A percentile compares a stretch with the other conserved stretches of the same genome.
Conservation (phyloP, 2,113 vertebrate genomes). For the Brachyhypopomus gauderio region DNA sequence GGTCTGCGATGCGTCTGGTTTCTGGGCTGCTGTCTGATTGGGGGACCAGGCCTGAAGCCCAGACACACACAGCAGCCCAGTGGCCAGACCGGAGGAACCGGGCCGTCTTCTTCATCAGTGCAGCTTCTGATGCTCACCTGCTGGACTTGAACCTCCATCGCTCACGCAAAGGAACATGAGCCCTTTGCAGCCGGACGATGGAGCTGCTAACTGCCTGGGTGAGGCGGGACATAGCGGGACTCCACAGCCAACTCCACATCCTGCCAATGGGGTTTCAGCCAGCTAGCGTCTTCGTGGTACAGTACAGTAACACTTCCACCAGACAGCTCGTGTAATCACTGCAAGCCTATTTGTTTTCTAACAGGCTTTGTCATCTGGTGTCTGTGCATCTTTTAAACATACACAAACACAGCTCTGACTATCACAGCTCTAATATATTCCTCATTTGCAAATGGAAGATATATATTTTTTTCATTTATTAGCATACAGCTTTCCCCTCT, state of each 20-base stretch:
- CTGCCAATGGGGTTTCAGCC: background rate
- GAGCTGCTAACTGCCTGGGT: slow-evolving; percentile 2
- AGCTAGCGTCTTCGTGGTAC: background rate
- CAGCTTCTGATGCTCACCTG: slow-evolving; percentile 38
- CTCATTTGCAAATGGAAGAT: no score
- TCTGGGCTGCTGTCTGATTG: slow-evolving; percentile 59
- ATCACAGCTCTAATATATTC: no score
- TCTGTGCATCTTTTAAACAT: no score
- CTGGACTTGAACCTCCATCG: slow-evolving; percentile 13
- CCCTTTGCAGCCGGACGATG: slow-evolving; percentile 20
- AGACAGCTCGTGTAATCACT: background rate
- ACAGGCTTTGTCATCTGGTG: no score
- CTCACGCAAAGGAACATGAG: slow-evolving; percentile 9
- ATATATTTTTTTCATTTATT: no score
- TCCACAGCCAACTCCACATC: background rate
- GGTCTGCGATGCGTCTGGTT: slow-evolving; percentile 32
- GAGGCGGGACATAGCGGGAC: background rate
- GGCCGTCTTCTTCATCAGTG: slow-evolving; percentile 37
- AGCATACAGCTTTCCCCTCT: background rate
- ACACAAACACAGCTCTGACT: no score
- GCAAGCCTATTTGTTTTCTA: background rate
- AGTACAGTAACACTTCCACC: background rate
- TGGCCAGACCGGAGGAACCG: slow-evolving; percentile 58
- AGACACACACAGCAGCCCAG: slow-evolving; percentile 65
- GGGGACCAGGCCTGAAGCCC: slow-evolving; percentile 62